A percentile compares a stretch with the other conserved stretches of the same genome.
phyloP scores from a whole-genome alignment of 2,888 invertebrate species.

The Fragum fragum region DNA sequence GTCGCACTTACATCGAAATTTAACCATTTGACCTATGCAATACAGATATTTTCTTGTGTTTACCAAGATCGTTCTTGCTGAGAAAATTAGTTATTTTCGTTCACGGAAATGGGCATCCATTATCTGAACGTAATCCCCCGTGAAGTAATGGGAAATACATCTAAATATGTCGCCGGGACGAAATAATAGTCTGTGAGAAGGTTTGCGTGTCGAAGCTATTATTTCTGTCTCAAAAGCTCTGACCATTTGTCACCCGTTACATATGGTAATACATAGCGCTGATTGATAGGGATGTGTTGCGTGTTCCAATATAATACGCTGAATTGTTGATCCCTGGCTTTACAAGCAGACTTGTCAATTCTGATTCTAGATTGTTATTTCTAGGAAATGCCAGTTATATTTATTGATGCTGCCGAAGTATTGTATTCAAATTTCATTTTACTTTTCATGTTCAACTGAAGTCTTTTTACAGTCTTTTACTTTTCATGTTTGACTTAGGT shows the following conservation, averaged over 20 bases:
- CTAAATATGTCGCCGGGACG: constrained; percentile 2
- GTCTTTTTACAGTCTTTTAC: too few relatives aligned
- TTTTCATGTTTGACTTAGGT: too few relatives aligned
- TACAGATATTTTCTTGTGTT: too few relatives aligned
- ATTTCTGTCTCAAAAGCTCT: constrained; percentile 2
- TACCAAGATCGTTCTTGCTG: not conserved
- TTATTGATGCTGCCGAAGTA: too few relatives aligned
- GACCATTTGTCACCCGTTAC: not conserved
- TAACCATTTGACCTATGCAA: too few relatives aligned
- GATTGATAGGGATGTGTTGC: not conserved
- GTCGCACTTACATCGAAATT: too few relatives aligned
- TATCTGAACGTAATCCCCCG: not conserved
- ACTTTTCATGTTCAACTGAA: too few relatives aligned
- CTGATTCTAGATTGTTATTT: not conserved
- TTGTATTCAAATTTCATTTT: too few relatives aligned
- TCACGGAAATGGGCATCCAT: not conserved
- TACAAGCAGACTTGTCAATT: not conserved
- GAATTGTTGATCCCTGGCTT: not conserved
- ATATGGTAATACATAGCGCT: not conserved
- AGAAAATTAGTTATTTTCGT: constrained; percentile 3
- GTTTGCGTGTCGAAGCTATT: constrained; percentile 12
- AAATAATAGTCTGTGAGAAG: constrained; percentile 8
- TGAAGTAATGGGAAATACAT: constrained; percentile 3
- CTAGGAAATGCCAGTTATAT: not conserved
- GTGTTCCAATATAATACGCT: not conserved